These are phyloP conservation scores for Plecotus auritus DNA, from an alignment of 2,113 vertebrate species.

Conservation along the genomic window DNA sequence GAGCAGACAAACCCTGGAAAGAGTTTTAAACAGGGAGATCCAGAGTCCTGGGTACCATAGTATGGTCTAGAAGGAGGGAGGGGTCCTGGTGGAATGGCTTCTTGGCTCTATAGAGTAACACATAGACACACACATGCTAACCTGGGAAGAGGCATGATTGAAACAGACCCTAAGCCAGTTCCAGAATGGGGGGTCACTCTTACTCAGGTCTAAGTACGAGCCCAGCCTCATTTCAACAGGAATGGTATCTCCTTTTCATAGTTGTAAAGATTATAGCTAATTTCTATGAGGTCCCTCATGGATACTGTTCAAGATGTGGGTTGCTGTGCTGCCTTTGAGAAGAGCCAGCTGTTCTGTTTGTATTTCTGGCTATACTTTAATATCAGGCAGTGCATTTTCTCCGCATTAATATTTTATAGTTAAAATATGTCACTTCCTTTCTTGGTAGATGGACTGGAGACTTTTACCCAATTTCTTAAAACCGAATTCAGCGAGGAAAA, in stretches of 20 bases:
- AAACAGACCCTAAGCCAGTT: background rate
- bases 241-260: background rate
- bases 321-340: background rate
- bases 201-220: background rate
- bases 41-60: background rate
- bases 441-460: constrained; percentile 87
- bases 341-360: background rate
- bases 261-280: background rate
- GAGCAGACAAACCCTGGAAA: background rate
- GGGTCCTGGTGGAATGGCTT: background rate
- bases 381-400: background rate
- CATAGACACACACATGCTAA: too few species aligned
- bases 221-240: background rate
- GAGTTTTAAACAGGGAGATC: background rate
- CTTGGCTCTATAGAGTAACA: background rate
- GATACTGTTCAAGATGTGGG: fast-evolving
- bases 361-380: background rate
- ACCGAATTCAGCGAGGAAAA: constrained; percentile 98
- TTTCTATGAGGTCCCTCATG: background rate
- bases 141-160: background rate
- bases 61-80: background rate
- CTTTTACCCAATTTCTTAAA: constrained; percentile 91
- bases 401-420: background rate
- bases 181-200: too few species aligned
- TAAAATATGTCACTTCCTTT: background rate